phyloP scores from a whole-genome alignment of 2,888 invertebrate genomes.

The Melangyna quadrimaculata region DNA sequence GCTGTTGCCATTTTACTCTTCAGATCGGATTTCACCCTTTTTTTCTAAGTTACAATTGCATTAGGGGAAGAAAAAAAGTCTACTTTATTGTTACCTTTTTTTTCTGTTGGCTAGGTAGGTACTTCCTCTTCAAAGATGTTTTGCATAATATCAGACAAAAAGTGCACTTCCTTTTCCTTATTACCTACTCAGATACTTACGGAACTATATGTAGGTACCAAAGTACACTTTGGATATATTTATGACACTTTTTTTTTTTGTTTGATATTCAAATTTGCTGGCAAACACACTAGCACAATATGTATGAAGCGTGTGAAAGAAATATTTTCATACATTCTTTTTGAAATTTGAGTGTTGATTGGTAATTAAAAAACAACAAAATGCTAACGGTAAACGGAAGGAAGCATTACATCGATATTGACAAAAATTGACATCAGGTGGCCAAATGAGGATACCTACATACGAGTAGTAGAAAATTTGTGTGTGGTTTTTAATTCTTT shows the following conservation, averaged over 20 bases:
- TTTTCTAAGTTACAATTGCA: conserved; percentile 18
- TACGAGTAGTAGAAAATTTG: not conserved
- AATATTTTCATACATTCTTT: conserved; percentile 21
- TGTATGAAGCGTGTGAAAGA: conserved; percentile 60
- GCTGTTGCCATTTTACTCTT: conserved; percentile 47
- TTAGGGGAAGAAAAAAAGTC: not conserved
- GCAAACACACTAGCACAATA: conserved; percentile 4
- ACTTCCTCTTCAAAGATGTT: conserved; percentile 60
- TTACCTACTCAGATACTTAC: conserved; percentile 68
- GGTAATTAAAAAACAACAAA: conserved; percentile 68
- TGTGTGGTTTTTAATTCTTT: conserved; percentile 28
- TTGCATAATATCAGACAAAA: conserved; percentile 49
- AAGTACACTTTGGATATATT: conserved; percentile 28
- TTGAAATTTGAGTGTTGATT: conserved; percentile 70
- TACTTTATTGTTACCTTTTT: conserved; percentile 1
- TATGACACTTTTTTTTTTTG: conserved; percentile 41
- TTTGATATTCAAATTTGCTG: conserved; percentile 66
- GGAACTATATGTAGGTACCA: not conserved
- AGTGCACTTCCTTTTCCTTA: conserved; percentile 74
- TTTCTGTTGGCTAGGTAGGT: conserved; percentile 3
- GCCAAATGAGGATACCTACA: conserved; percentile 63
- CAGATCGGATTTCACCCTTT: conserved; percentile 71
- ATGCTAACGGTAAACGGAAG: conserved; percentile 26
- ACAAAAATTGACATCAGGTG: conserved; percentile 49
- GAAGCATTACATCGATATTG: conserved; percentile 29